Evolutionary conservation across 2,113 vertebrate species (phyloP).

Genomic region (rabbit (Oryctolagus cuniculus)): mOryCun1.1 NC_091441.1:34021001-34021500

Average conservation of each 20-base stretch:
- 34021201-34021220: not conserved
- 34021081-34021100: no score
- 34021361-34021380: not conserved
- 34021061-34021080: no score
- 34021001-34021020: no score
- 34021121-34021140: no score
- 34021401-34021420: not conserved
- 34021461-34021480: slow-evolving; percentile 23
- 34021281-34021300: not conserved
- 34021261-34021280: not conserved
- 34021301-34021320: not conserved
- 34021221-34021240: not conserved
- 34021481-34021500: not conserved
- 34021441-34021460: not conserved
- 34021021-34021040: no score
- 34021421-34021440: not conserved
- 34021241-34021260: not conserved
- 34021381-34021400: not conserved
- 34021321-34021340: not conserved
- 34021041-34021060: no score
- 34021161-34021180: not conserved
- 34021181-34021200: not conserved
- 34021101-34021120: no score
- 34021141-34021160: not conserved
- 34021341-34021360: not conserved